Evolutionary conservation across 2,113 vertebrate species (phyloP).

Genomic region (Otis tarda): DNA sequence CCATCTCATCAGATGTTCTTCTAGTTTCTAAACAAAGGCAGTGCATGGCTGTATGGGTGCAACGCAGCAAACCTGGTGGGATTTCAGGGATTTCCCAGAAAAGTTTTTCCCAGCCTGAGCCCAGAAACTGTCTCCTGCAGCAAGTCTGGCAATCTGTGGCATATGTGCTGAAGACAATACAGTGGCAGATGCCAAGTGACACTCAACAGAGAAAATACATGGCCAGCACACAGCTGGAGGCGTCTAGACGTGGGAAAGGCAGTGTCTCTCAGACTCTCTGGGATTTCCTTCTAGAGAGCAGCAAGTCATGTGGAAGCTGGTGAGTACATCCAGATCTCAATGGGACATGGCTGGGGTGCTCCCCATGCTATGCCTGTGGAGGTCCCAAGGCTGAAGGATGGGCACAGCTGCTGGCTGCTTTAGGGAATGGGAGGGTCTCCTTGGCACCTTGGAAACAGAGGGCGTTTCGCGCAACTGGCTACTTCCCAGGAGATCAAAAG

Average conservation of each 20-base stretch:
- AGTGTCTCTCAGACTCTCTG: background rate
- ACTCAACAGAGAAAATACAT: background rate
- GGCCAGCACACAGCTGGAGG: background rate
- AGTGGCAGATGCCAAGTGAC: background rate
- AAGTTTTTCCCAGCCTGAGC: background rate
- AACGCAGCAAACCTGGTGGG: background rate
- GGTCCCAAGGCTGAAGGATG: background rate
- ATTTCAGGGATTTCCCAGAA: background rate
- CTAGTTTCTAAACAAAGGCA: background rate
- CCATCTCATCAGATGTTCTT: background rate
- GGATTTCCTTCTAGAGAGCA: background rate
- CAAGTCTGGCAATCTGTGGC: background rate
- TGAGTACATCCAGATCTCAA: background rate
- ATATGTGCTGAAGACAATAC: background rate
- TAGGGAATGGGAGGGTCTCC: background rate
- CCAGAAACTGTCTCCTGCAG: background rate
- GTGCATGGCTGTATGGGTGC: fast-evolving
- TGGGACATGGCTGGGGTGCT: background rate
- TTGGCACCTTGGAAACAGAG: background rate
- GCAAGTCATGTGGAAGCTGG: background rate
- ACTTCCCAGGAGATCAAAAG: background rate
- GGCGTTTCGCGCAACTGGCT: background rate
- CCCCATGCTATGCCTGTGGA: background rate
- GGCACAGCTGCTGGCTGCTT: background rate
- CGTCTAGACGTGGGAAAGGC: background rate